Conservation (phyloP, 1,140 invertebrate genomes). For the Sipha flava region DNA sequence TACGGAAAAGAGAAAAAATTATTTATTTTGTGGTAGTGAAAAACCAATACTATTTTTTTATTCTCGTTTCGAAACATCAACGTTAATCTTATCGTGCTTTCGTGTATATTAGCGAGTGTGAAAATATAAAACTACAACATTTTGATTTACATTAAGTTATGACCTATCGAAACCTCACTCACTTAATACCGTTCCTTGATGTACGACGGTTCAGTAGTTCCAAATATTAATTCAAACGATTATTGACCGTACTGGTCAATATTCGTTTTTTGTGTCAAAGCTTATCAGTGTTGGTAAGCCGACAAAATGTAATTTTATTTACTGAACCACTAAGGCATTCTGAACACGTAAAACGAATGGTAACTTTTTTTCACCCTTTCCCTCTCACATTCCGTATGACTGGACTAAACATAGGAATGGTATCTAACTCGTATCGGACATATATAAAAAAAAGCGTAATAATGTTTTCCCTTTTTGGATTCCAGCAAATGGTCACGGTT, state of each 20-base stretch:
- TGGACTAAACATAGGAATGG: not conserved
- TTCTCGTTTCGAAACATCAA: too few species aligned
- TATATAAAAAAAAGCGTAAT: not conserved
- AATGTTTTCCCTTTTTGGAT: not conserved
- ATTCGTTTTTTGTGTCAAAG: not conserved
- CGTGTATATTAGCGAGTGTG: too few species aligned
- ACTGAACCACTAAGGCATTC: not conserved
- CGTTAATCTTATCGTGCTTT: too few species aligned
- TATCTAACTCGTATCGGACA: not conserved
- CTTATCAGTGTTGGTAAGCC: not conserved
- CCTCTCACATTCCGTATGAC: not conserved
- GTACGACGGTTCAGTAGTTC: not conserved
- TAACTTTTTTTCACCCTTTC: not conserved
- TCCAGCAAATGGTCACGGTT: not conserved
- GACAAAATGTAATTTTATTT: constrained; percentile 26
- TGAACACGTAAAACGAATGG: not conserved
- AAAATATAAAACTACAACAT: too few species aligned
- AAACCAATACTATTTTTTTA: too few species aligned
- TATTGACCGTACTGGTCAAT: not conserved
- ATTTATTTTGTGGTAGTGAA: too few species aligned
- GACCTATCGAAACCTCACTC: too few species aligned
- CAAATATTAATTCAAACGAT: not conserved
- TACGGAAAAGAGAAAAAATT: too few species aligned
- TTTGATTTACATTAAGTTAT: too few species aligned
- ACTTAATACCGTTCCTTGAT: too few species aligned